Base-by-base conservation (phyloP, 1,140 invertebrate genomes). In the Drosophila nikananu region DNA sequence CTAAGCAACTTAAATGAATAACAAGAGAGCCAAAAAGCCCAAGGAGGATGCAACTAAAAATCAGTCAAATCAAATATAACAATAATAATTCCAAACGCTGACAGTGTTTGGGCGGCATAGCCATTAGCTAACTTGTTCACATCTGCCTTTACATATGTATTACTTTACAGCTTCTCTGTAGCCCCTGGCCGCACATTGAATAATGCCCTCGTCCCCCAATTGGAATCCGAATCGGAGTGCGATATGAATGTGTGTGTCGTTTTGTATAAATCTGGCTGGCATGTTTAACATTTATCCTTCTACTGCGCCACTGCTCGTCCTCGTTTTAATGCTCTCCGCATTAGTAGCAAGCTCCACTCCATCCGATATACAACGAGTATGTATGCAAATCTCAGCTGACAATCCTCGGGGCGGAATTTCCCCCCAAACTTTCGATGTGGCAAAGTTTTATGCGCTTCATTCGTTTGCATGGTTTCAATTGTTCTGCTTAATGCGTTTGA, bases 121-220 rank as follows among this genome's bases (percentile, higher is more conserved):
- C 79, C 73, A 87, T 89, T 89, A 89, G 81, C 83, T 27, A 41
- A 61, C 77, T 72, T 90, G 81, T 87, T 87, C 86, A 84, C 86
- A 87, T 84, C 77, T 83, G 83, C 68, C 80, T 86, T 89, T 84
- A 84, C 86, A 87, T 68, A 81, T 87, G 81, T 89, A 81, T 82
- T 79, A 65, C 76, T 55, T 83, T 73, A 61, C 63, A 89, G 83
- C 80, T 76, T 62, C 62, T 65, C 70, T 48, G n/a, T 51, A 46
- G 84, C 84, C 80, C 78, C 77, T 39, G 86, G 84, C 68, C 39
- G 67, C 80, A 81, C 62, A 75, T 80, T 90, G 74, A 89, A 81
- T 84, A 81, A 87, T 80, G 67, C 64, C 64, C 39, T 51, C 51
- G 42, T 67, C 46, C 41, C 41, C 64, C 35, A 32, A 77, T 68